Conservation (phyloP, 2,113 vertebrate species). For the Mus spicilegus region DNA sequence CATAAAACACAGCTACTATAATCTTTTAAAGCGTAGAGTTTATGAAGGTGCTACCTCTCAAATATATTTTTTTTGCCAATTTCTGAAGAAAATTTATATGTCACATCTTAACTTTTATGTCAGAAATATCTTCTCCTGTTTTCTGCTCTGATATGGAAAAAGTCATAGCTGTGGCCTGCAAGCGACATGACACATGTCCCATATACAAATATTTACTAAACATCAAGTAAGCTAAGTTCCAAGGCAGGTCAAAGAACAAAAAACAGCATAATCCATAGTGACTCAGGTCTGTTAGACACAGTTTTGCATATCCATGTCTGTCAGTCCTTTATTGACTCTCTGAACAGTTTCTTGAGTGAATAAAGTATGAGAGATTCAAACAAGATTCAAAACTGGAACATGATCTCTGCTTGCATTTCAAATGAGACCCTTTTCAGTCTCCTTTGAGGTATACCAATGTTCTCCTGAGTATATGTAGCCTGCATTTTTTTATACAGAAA, state of each 20-base stretch:
- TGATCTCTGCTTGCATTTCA: neutral
- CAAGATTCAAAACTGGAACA: neutral
- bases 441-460: neutral
- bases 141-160: neutral
- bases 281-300: neutral
- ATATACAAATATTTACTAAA: neutral
- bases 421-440: neutral
- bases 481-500: neutral
- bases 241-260: neutral
- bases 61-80: neutral
- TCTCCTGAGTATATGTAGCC: neutral
- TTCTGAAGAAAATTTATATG: neutral
- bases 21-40: neutral
- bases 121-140: neutral
- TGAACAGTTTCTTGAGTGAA: constrained; percentile 2
- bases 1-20: neutral
- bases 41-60: no score
- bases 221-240: neutral
- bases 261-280: neutral
- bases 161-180: neutral
- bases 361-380: neutral
- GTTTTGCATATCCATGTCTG: neutral
- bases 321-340: neutral
- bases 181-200: neutral
- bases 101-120: neutral